phyloP scores from a whole-genome alignment of 2,797 vertebrate genomes.

The Onychomys torridus region DNA sequence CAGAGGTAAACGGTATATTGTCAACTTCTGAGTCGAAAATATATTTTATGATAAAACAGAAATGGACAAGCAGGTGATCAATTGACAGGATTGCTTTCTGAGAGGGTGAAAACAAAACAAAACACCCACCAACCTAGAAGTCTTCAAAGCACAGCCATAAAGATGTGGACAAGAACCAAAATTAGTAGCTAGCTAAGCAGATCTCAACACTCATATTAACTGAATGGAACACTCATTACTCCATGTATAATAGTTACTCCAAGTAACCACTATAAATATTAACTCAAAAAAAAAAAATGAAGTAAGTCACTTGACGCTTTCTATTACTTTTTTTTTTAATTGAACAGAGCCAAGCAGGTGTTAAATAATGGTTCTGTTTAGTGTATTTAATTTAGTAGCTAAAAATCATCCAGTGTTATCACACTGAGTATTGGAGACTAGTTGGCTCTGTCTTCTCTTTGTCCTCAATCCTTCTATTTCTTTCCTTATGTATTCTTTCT shows the following conservation, averaged over 20 bases:
- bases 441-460: neutral
- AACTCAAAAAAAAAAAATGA: neutral
- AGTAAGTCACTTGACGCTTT: neutral
- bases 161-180: neutral
- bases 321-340: neutral
- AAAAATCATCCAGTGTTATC: neutral
- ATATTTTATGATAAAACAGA: neutral
- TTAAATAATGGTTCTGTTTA: neutral
- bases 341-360: neutral
- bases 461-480: rapidly evolving
- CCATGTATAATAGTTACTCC: neutral
- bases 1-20: neutral
- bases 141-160: neutral
- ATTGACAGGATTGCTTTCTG: neutral
- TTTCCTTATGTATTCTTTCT: neutral
- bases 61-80: neutral
- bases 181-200: neutral
- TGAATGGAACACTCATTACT: neutral
- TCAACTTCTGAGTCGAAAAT: neutral
- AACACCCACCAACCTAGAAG: neutral
- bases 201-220: neutral
- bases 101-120: neutral
- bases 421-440: rapidly evolving
- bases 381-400: neutral
- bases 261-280: neutral